Conservation (phyloP, 2,888 invertebrate genomes). For the Xanthorhoe designata region DNA sequence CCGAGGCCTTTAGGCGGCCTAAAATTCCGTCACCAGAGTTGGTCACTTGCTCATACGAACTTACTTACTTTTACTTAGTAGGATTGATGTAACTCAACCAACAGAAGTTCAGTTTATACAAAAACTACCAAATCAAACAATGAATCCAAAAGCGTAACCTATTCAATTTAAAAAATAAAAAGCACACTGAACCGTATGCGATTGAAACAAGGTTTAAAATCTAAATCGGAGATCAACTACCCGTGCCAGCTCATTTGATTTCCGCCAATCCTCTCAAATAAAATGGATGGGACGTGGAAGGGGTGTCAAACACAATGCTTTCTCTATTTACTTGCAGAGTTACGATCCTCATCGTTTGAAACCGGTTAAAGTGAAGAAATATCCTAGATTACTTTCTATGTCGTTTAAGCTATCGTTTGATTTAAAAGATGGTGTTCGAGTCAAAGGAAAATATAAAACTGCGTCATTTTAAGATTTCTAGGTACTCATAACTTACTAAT, state of each 20-base stretch:
- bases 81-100: not conserved
- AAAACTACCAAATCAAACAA: conserved; percentile 9
- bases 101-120: not conserved
- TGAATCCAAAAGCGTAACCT: conserved; percentile 1
- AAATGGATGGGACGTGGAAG: conserved; percentile 46
- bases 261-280: conserved; percentile 46
- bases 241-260: conserved; percentile 46
- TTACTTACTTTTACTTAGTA: too few species aligned
- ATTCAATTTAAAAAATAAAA: conserved; percentile 30
- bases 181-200: conserved; percentile 23
- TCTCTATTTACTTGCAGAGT: conserved; percentile 30
- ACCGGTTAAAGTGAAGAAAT: conserved; percentile 11
- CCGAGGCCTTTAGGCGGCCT: too few species aligned
- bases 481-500: too few species aligned
- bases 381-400: not conserved
- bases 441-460: too few species aligned
- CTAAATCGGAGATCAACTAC: conserved; percentile 23
- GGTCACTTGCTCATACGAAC: too few species aligned
- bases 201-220: conserved; percentile 29
- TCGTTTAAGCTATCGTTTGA: too few species aligned
- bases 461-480: too few species aligned
- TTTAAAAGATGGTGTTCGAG: too few species aligned
- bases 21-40: too few species aligned
- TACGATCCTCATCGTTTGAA: conserved; percentile 29
- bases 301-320: conserved; percentile 43